phyloP scores from a whole-genome alignment of 1,140 invertebrate species.

The Choristoneura fumiferana region DNA sequence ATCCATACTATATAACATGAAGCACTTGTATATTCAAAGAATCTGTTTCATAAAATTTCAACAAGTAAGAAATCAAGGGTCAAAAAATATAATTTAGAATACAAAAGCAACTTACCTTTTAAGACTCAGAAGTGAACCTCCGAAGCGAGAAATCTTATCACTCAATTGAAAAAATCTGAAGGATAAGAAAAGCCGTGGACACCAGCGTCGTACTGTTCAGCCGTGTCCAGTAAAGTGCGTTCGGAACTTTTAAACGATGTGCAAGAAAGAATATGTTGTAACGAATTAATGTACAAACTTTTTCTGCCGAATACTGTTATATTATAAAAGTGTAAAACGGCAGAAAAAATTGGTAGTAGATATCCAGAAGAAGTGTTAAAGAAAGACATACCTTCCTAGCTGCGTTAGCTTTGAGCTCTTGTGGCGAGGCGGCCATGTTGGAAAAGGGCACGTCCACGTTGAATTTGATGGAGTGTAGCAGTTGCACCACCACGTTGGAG shows the following conservation, averaged over 20 bases:
- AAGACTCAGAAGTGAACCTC: conserved; percentile 30
- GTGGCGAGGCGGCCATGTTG: conserved; percentile 87
- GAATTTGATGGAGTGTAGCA: conserved; percentile 94
- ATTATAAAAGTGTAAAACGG: background rate
- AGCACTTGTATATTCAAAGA: conserved; percentile 11
- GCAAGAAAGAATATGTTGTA: conserved; percentile 29
- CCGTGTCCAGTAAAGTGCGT: conserved; percentile 44
- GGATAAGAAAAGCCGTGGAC: conserved; percentile 52
- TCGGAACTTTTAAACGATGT: conserved; percentile 32
- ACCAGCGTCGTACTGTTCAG: conserved; percentile 49
- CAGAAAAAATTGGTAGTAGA: conserved; percentile 1
- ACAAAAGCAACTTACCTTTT: conserved; percentile 59
- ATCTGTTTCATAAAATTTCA: conserved; percentile 5
- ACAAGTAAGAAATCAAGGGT: conserved; percentile 17
- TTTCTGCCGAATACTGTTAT: background rate
- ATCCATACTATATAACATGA: background rate
- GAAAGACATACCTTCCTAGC: conserved; percentile 80
- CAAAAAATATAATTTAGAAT: conserved; percentile 30
- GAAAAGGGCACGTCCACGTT: conserved; percentile 95
- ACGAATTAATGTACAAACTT: background rate
- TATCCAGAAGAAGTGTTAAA: background rate
- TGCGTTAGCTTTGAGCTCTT: conserved; percentile 81
- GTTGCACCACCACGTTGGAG: conserved; percentile 93
- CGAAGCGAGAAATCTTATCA: conserved; percentile 46
- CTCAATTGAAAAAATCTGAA: conserved; percentile 52